phyloP scores from a whole-genome alignment of 2,888 invertebrate species.

The Ganaspis brasiliensis region DNA sequence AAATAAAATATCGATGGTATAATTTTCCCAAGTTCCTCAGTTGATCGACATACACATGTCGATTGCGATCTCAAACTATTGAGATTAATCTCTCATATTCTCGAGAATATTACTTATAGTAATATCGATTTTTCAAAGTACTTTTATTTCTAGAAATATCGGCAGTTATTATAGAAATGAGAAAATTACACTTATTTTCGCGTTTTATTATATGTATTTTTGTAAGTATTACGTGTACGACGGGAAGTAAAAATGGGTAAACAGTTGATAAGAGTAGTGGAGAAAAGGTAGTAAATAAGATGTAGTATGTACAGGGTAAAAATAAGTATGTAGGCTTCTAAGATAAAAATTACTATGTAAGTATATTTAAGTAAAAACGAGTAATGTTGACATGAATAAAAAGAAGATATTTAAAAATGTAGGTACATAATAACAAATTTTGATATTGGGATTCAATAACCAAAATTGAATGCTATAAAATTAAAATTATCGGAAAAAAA shows the following conservation, averaged over 20 bases:
- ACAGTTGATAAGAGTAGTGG: no score
- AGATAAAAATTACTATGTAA: no score
- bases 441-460: no score
- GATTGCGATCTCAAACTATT: conserved; percentile 13
- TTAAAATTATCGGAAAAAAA: no score
- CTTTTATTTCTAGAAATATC: conserved; percentile 16
- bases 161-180: conserved; percentile 9
- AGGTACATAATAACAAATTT: no score
- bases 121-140: conserved; percentile 6
- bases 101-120: conserved; percentile 23
- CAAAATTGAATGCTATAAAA: no score
- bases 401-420: no score
- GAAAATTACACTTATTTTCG: conserved; percentile 18
- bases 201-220: conserved; percentile 13
- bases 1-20: conserved; percentile 33
- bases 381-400: no score
- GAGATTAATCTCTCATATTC: conserved; percentile 31
- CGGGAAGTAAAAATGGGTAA: neutral
- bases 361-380: no score
- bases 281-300: no score
- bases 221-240: neutral
- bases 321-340: no score
- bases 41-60: conserved; percentile 33
- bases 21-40: conserved; percentile 20
- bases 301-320: no score